Conservation (phyloP, 2,113 vertebrate species). For the Oriolus oriolus region DNA sequence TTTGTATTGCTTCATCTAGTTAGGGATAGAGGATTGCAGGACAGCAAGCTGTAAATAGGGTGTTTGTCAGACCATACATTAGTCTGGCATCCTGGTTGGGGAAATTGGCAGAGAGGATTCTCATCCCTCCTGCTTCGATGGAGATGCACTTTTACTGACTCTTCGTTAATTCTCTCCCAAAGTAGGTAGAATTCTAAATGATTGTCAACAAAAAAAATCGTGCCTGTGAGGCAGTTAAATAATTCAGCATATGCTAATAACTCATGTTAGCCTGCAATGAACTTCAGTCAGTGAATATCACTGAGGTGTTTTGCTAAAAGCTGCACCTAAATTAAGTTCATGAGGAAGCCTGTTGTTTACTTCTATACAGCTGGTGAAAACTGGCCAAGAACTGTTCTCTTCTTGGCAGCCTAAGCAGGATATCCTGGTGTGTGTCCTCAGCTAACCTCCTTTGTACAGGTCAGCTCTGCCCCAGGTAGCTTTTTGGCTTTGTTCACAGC, state of each 20-base stretch:
- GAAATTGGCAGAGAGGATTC: neutral
- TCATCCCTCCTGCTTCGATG: neutral
- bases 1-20: neutral
- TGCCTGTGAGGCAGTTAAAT: neutral
- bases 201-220: neutral
- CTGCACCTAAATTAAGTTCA: neutral
- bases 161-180: neutral
- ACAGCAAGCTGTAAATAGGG: neutral
- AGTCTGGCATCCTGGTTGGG: neutral
- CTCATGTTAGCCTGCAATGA: neutral
- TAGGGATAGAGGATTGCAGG: neutral
- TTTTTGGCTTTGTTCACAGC: neutral
- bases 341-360: neutral
- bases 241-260: neutral
- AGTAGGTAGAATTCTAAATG: neutral
- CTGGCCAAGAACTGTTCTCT: neutral
- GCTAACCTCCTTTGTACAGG: neutral
- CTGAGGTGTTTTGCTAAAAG: neutral
- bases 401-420: neutral
- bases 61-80: neutral
- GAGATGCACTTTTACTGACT: neutral
- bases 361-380: neutral
- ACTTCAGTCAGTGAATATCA: neutral
- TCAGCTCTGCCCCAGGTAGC: neutral
- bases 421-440: neutral